Evolutionary conservation across 1,140 invertebrate genomes (phyloP), one percentile per base, ranked within the genome.

Genomic region (Drosophila ercepeae): DNA sequence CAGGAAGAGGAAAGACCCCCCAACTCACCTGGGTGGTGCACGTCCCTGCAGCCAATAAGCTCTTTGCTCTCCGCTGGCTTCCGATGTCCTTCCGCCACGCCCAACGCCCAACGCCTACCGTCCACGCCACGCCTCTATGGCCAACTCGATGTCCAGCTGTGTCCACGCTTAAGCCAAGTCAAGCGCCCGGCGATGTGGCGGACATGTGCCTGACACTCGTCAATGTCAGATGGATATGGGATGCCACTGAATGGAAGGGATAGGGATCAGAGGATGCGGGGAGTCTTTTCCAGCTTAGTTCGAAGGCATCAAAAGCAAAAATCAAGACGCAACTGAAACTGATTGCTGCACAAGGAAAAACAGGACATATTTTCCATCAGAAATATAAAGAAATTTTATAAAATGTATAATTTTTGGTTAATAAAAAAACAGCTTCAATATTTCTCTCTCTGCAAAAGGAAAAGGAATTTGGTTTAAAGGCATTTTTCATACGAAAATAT

Each of bases 401-500:
- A n/a, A n/a, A n/a, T n/a, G n/a, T n/a, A n/a, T n/a, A n/a, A n/a
- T n/a, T n/a, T n/a, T n/a, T n/a, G n/a, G n/a, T n/a, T n/a, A n/a
- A n/a, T n/a, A n/a, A n/a, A n/a, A n/a, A 1, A 39, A 39, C 6
- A 39, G 2, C 11, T 6, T 16, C 14, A 39, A 39, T 16, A 39
- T 39, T 42, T 72, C 45, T 53, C 42, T 52, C 16, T 11, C 6
- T 42, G 39, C 1, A 18, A 25, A 39, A 14, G 44, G 16, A 25
- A 13, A 45, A 53, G 51, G 82, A 83, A 86, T 86, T 78, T 81
- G 76, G 72, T 81, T 81, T 39, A 39, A 49, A 53, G 55, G 82
- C 84, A 86, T 86, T 78, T 81, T 67, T 68, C 76, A 67, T 77
- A 67, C 4, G 13, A 23, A 58, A n/a, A n/a, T n/a, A n/a, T n/a